These are phyloP conservation scores for Stictocephala bisonia DNA, from an alignment of 2,888 invertebrate genomes.

Conservation along the genomic window DNA sequence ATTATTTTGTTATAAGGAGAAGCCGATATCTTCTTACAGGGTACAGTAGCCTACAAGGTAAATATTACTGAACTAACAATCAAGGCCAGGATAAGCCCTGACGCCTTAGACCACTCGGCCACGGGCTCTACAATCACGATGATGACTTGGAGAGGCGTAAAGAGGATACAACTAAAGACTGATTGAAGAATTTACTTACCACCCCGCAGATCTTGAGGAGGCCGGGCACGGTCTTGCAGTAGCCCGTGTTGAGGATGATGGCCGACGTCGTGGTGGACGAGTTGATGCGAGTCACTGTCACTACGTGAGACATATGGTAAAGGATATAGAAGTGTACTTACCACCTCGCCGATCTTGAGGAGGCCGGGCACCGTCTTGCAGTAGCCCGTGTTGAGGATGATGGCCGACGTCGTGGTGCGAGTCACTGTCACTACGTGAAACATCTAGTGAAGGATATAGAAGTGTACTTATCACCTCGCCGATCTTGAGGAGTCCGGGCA, in stretches of 20 bases:
- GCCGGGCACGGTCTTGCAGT: constrained; percentile 82
- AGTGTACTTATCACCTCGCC: constrained; percentile 78
- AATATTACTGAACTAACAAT: no score
- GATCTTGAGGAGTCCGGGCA: constrained; percentile 85
- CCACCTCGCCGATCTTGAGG: constrained; percentile 84
- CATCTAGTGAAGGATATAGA: no score
- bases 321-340: no score
- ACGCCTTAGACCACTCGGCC: no score
- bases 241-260: constrained; percentile 83
- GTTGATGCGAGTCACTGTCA: constrained; percentile 86
- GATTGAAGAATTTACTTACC: constrained; percentile 76
- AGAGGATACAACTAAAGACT: no score
- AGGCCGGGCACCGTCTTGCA: constrained; percentile 82
- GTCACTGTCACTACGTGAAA: constrained; percentile 90
- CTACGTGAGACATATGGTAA: no score
- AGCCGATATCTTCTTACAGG: no score
- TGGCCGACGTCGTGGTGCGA: constrained; percentile 78
- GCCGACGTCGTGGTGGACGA: constrained; percentile 80
- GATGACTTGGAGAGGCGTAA: no score
- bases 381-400: constrained; percentile 85
- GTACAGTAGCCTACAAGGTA: no score
- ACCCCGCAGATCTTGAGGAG: constrained; percentile 83
- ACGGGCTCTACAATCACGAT: no score
- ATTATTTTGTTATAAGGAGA: no score
- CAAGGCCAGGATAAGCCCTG: no score